Evolutionary conservation across 2,888 invertebrate genomes (phyloP), one percentile per base, ranked within the genome.

Genomic region (Suillia variegata): DNA sequence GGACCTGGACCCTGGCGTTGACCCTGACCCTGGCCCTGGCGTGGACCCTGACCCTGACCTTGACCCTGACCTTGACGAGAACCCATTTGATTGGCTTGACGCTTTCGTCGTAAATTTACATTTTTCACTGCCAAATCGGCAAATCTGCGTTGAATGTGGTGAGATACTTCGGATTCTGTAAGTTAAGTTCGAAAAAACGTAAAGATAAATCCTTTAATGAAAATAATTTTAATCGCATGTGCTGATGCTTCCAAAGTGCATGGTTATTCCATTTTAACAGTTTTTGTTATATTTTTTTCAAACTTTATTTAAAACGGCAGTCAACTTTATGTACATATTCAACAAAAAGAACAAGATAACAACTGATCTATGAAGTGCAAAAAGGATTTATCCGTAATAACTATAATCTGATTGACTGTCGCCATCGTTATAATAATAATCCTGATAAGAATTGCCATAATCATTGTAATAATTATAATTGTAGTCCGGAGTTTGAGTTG

Each of bases 341-440:
- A 20, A 20, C 20, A 20, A 20, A 20, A 45, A 18, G 5, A 45
- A 45, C n/a, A n/a, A 45, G 5, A 45, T 5, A 45, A 38, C 38
- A 38, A 38, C 15, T 31, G 48, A 49, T 31, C 33, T 61, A 47
- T 31, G 20, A 51, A 26, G n/a, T n/a, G n/a, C n/a, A n/a, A n/a
- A n/a, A n/a, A n/a, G n/a, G n/a, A n/a, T n/a, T n/a, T n/a, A n/a
- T n/a, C n/a, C n/a, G n/a, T n/a, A n/a, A n/a, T n/a, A n/a, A 42
- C 55, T 33, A 42, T 62, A 58, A 26, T 60, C 45, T 26, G 54
- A 20, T 31, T 51, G 48, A 54, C 58, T 59, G 17, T 50, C 58
- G 31, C 58, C 59, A 50, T 62, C 26, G 13, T 55, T 62, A 51
- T 52, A 49, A 34, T 33, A 22, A 12, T 59, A 62, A 22, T 64